These are phyloP conservation scores for Porites cylindrica DNA, from an alignment of 92 coral and sea anemone species.

Conservation along the genomic window DNA sequence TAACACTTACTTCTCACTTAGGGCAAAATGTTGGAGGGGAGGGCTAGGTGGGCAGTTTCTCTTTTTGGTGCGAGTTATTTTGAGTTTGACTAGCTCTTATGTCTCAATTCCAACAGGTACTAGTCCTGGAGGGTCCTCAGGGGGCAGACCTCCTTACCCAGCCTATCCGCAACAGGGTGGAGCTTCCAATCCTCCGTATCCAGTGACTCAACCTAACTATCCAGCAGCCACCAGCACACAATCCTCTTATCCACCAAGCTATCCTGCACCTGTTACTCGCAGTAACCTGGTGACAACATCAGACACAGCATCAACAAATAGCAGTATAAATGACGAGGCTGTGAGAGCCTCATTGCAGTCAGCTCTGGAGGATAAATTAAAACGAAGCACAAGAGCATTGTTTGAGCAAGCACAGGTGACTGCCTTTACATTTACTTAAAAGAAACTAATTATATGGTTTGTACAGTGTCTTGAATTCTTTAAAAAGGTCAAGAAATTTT, in stretches of 20 bases:
- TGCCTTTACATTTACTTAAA: too few species aligned
- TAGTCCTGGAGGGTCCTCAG: conserved; percentile 54
- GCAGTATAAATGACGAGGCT: conserved; percentile 70
- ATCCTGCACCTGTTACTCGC: conserved; percentile 22
- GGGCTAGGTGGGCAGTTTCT: too few species aligned
- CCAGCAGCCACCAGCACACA: conserved; percentile 44
- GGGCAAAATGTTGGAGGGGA: too few species aligned
- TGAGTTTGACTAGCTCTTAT: too few species aligned
- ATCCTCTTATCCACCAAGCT: conserved; percentile 38
- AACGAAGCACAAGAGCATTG: conserved; percentile 83
- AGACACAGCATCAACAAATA: conserved; percentile 2
- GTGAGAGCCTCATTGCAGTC: conserved; percentile 83
- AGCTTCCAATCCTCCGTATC: conserved; percentile 60
- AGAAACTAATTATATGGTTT: background rate
- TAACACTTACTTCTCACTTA: too few species aligned
- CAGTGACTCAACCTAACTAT: conserved; percentile 32
- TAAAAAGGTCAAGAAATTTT: too few species aligned
- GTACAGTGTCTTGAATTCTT: too few species aligned
- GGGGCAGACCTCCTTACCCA: conserved; percentile 64
- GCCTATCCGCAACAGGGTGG: conserved; percentile 55
- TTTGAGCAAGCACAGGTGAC: conserved; percentile 95
- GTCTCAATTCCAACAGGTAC: conserved; percentile 6
- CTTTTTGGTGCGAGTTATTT: too few species aligned
- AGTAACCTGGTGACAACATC: background rate
- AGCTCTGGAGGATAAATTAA: conserved; percentile 89